Evolutionary conservation across 2,797 vertebrate genomes (phyloP).

Genomic region (Epinephelus awoara): DNA sequence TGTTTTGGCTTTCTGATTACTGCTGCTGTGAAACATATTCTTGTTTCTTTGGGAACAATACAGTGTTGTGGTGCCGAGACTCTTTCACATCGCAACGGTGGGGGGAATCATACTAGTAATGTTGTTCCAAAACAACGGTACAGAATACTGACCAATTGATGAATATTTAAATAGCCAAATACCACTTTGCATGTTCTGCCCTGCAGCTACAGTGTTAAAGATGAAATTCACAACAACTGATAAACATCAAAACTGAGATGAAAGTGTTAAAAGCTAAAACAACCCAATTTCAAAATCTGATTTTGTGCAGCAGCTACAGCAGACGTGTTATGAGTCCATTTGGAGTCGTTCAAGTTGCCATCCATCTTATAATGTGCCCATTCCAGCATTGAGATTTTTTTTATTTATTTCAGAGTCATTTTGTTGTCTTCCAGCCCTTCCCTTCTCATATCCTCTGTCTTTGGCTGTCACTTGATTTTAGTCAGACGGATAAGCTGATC

Average conservation of each 20-base stretch:
- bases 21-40: slow-evolving; percentile 14
- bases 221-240: slow-evolving; percentile 9
- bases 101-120: background rate
- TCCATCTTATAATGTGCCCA: slow-evolving; percentile 59
- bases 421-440: slow-evolving; percentile 63
- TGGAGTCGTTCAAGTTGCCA: slow-evolving; percentile 60
- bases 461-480: slow-evolving; percentile 75
- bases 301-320: slow-evolving; percentile 50
- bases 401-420: slow-evolving; percentile 61
- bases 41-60: slow-evolving; percentile 1
- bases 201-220: slow-evolving; percentile 12
- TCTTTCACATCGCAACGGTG: background rate
- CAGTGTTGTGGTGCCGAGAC: too few species aligned
- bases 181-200: background rate
- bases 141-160: slow-evolving; percentile 3
- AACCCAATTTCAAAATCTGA: slow-evolving; percentile 47
- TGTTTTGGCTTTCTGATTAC: slow-evolving; percentile 34
- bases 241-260: slow-evolving; percentile 30
- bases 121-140: background rate
- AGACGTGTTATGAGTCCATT: slow-evolving; percentile 70
- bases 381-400: slow-evolving; percentile 40
- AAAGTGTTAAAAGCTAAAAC: slow-evolving; percentile 54
- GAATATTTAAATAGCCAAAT: slow-evolving; percentile 32
- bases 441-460: slow-evolving; percentile 68
- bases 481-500: slow-evolving; percentile 77